Base-by-base conservation (phyloP, 2,888 invertebrate species). In the Lapara coniferarum region DNA sequence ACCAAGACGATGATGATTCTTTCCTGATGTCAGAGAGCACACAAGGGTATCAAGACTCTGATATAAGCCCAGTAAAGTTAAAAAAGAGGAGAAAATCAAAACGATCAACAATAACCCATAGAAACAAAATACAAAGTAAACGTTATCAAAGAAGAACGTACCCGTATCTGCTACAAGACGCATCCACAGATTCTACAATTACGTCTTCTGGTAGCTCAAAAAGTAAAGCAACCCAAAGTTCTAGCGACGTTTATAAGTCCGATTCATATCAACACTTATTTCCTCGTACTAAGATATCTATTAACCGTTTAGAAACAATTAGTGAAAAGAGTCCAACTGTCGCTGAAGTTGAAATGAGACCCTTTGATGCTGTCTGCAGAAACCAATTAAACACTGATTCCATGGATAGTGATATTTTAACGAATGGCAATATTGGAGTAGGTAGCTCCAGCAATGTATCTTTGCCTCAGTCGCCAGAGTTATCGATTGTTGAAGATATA, bases 401-500 rank as follows among this genome's bases (percentile, higher is more conserved):
- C n/a, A 53, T 63, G 44, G 59, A 55, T n/a, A 63, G 52, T 16
- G 52, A 44, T 8, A 4, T 37, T 25, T 37, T 25, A 59, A 63
- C 53, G 25, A 52, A n/a, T 14, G 16, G 30, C 52, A 67, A 71
- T 71, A 72, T 72, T 66, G 52, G 71, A 19, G 52, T 71, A 66
- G 83, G 81, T 0, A 89, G 85, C 75, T 90, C 90, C 0, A 92
- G 90, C 72, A 89, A 80, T 70, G 71, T 89, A 0, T 89, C 92
- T 1, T 74, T 90, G 25, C 92, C 92, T 0, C 73, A 85, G 44
- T 93, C 93, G 19, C 93, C 93, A 4, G 92, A 91, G 75, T 73
- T 93, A 55, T 93, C 93, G 5, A 81, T 92, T 12, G 92, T 93
- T 5, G 92, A 92, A 82, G 90, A 89, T 70, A 75, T 93, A 70